Conservation (phyloP, 2,797 vertebrate genomes). For the Fringilla coelebs region DNA sequence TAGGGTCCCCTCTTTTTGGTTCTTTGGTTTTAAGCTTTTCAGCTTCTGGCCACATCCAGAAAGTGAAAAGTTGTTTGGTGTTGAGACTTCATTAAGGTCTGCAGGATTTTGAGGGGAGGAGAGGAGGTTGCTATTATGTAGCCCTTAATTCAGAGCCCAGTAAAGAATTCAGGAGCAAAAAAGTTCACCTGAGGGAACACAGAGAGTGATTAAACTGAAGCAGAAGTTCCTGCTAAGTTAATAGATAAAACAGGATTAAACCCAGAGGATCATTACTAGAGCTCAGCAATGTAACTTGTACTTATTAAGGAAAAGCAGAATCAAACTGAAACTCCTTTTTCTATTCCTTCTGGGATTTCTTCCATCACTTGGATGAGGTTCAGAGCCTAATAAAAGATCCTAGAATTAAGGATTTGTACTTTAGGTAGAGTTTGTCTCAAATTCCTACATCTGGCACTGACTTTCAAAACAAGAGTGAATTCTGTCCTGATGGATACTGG, state of each 20-base stretch:
- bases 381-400: background rate
- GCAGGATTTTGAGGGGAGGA: background rate
- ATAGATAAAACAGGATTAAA: background rate
- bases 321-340: background rate
- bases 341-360: background rate
- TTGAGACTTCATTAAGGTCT: background rate
- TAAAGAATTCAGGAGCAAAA: background rate
- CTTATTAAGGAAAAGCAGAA: background rate
- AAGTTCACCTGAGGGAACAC: background rate
- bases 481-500: background rate
- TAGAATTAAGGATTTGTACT: background rate
- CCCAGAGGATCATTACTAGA: background rate
- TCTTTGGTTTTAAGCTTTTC: background rate
- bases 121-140: background rate
- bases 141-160: background rate
- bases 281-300: background rate
- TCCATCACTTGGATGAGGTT: background rate
- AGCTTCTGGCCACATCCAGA: background rate
- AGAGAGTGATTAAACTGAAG: background rate
- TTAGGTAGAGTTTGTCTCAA: background rate
- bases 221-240: background rate
- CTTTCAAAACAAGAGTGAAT: background rate
- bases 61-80: background rate
- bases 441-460: background rate
- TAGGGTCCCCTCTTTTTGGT: background rate